Percentiles rank a stretch among this genome's conserved stretches.
phyloP scores from a whole-genome alignment of 2,113 vertebrate species.

The Clupea harengus region DNA sequence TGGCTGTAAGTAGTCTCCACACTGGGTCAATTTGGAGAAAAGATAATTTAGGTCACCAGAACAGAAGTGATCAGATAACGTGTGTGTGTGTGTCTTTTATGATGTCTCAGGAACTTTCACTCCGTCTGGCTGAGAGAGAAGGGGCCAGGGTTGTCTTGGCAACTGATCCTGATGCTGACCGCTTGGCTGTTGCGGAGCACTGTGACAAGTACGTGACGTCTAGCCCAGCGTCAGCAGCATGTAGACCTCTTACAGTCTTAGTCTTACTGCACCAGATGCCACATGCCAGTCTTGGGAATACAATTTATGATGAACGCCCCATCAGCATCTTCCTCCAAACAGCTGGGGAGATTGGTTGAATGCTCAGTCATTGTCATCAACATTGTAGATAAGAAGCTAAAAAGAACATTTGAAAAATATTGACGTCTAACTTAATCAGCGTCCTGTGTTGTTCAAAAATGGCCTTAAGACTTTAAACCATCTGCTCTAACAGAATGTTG shows the following conservation, averaged over 20 bases:
- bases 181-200: conserved; percentile 87
- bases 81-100: not conserved
- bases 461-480: not conserved
- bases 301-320: no score
- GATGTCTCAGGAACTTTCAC: conserved; percentile 76
- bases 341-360: no score
- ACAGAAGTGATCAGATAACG: not conserved
- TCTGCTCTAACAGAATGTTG: no score
- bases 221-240: not conserved
- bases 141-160: conserved; percentile 81
- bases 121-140: conserved; percentile 85
- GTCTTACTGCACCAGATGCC: no score
- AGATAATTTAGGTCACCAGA: not conserved
- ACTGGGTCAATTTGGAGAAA: not conserved
- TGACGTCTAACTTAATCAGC: not conserved
- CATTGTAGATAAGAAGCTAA: no score
- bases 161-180: conserved; percentile 92
- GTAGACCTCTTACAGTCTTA: no score
- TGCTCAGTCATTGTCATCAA: no score
- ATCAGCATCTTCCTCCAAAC: no score
- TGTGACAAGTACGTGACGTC: conserved; percentile 69
- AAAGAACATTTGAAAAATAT: no score
- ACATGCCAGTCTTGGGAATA: no score
- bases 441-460: not conserved
- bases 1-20: not conserved